Base-by-base conservation (phyloP, 2,888 invertebrate genomes). In the Agrotis exclamationis region DNA sequence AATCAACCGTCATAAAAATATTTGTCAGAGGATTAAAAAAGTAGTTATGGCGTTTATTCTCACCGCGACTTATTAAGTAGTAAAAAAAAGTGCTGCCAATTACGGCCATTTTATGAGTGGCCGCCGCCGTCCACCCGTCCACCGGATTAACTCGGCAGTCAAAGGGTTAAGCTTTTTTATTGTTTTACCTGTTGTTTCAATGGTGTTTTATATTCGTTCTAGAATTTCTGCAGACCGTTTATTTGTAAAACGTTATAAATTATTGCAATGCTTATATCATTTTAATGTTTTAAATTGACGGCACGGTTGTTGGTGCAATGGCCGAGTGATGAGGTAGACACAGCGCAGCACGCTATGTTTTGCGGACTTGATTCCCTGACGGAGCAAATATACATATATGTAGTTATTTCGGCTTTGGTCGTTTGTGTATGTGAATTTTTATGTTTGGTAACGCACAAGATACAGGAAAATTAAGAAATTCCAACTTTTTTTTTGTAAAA, bases 1-100 rank as follows among this genome's bases (percentile, higher is more conserved):
- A 39, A 45, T 56, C 59, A 79, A 54, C 62, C 48, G 24, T 65
- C 75, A 63, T 75, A 75, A 79, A 74, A 66, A 66, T 14, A 59
- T 57, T 67, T 69, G 57, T 18, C 22, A 28, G 4, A 33, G 67
- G 67, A 73, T 76, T 80, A 60, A 33, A 39, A 69, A 66, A 58
- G 48, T 57, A 50, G 39, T 16, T 39, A n/a, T 28, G 60, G 16
- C 64, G 60, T 72, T 66, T 74, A 71, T 66, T 51, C 18, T 69
- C 22, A 62, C 73, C 82, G 82, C 54, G 45, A 20, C 53, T 51
- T 33, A 28, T 63, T 20, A 45, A 60, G 20, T 5, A 59, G 14
- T 47, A 63, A 69, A 70, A 69, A 70, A 73, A 68, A 22, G 48
- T 1, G 24, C 33, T 39, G 53, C 45, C 28, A 62, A 60, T 64